phyloP scores from a whole-genome alignment of 2,113 vertebrate genomes.

The Haliaeetus leucogaster region DNA sequence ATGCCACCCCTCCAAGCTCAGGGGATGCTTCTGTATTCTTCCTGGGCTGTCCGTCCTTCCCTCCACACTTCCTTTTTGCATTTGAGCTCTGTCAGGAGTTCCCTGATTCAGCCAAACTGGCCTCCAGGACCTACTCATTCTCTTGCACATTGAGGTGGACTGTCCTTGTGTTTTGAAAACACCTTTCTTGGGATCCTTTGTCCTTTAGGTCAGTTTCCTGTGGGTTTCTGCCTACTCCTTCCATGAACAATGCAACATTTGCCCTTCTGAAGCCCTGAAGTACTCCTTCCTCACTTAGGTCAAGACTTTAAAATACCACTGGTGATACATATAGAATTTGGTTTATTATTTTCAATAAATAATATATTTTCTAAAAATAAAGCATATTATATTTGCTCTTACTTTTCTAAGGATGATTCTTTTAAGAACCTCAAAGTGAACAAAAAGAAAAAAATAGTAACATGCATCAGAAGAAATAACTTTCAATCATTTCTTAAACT shows the following conservation, averaged over 20 bases:
- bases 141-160: not conserved
- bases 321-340: not conserved
- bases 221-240: not conserved
- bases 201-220: not conserved
- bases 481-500: not conserved
- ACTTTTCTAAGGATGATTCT: not conserved
- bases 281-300: not conserved
- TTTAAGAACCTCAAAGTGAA: not conserved
- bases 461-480: not conserved
- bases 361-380: not conserved
- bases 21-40: not conserved
- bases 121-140: not conserved
- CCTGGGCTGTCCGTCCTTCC: not conserved
- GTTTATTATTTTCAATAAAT: not conserved
- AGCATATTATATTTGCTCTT: not conserved
- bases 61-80: not conserved
- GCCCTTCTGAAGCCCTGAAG: not conserved
- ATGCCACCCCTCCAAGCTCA: not conserved
- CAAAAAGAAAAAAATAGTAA: not conserved
- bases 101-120: not conserved
- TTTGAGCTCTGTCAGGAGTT: not conserved
- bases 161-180: not conserved
- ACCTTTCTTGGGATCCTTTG: not conserved
- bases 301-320: not conserved
- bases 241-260: not conserved